Conservation (phyloP, 2,797 vertebrate species). For the Coluber constrictor region DNA sequence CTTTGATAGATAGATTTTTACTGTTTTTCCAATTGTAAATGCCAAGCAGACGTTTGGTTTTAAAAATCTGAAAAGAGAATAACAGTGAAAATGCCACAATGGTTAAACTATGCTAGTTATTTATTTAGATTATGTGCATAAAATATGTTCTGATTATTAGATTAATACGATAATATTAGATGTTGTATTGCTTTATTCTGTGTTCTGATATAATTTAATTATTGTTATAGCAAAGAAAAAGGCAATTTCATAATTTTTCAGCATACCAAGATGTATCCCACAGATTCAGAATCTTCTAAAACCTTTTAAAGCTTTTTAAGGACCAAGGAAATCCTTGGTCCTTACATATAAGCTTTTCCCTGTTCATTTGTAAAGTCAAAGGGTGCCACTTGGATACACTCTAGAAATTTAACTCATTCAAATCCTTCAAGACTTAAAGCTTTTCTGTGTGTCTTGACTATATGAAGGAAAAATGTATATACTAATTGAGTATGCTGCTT, state of each 20-base stretch:
- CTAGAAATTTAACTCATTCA: background rate
- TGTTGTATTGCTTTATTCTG: background rate
- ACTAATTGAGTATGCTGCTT: background rate
- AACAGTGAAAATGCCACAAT: background rate
- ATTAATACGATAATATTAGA: background rate
- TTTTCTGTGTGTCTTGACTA: background rate
- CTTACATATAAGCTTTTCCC: background rate
- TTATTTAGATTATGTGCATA: background rate
- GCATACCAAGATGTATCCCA: too few species aligned
- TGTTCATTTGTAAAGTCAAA: background rate
- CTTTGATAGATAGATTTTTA: conserved; percentile 7
- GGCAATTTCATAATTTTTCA: background rate
- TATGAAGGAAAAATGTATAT: background rate
- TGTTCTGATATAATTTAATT: background rate
- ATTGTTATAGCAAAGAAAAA: background rate
- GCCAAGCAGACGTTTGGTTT: background rate
- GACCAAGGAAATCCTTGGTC: background rate
- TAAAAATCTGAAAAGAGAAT: background rate
- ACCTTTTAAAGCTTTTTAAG: background rate
- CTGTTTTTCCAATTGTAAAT: conserved; percentile 1
- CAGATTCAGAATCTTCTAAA: background rate
- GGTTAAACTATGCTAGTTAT: background rate
- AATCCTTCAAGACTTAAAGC: background rate
- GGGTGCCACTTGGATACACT: background rate
- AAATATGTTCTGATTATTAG: background rate